These are phyloP conservation scores for Tachina grossa DNA, from an alignment of 2,888 invertebrate species.

Conservation along the genomic window DNA sequence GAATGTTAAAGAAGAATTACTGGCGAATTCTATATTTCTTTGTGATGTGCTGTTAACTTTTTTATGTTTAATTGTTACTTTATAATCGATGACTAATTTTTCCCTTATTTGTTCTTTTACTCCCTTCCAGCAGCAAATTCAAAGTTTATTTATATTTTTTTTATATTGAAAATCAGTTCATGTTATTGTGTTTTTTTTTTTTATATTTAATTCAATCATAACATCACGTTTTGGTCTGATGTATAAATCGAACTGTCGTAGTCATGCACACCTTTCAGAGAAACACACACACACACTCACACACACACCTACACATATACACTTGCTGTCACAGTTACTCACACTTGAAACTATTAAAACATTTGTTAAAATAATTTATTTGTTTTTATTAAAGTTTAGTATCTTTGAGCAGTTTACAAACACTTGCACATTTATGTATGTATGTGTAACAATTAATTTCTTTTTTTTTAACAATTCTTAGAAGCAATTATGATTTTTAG, in stretches of 20 bases:
- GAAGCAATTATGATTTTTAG: slow-evolving; percentile 10
- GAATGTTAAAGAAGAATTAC: background rate
- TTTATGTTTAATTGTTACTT: background rate
- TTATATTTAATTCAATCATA: background rate
- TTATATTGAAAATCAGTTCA: slow-evolving; percentile 14
- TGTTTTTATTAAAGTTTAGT: too few species aligned
- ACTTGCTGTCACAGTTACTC: background rate
- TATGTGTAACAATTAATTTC: background rate
- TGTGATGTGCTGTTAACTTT: background rate
- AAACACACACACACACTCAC: background rate
- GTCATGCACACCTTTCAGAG: background rate
- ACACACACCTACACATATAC: background rate
- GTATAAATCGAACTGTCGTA: background rate
- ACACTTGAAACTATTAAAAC: background rate
- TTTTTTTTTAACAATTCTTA: slow-evolving; percentile 8
- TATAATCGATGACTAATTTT: slow-evolving; percentile 44
- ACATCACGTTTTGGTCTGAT: slow-evolving; percentile 32
- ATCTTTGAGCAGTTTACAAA: background rate
- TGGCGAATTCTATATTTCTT: slow-evolving; percentile 2
- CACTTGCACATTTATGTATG: background rate
- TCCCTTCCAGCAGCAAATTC: slow-evolving; percentile 1
- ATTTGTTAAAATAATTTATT: too few species aligned
- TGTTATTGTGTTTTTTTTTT: background rate
- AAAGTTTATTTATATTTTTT: background rate
- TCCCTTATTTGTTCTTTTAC: slow-evolving; percentile 17